These are phyloP conservation scores for Doris montereyensis DNA, from an alignment of 2,888 invertebrate species.

Conservation along the genomic window DNA sequence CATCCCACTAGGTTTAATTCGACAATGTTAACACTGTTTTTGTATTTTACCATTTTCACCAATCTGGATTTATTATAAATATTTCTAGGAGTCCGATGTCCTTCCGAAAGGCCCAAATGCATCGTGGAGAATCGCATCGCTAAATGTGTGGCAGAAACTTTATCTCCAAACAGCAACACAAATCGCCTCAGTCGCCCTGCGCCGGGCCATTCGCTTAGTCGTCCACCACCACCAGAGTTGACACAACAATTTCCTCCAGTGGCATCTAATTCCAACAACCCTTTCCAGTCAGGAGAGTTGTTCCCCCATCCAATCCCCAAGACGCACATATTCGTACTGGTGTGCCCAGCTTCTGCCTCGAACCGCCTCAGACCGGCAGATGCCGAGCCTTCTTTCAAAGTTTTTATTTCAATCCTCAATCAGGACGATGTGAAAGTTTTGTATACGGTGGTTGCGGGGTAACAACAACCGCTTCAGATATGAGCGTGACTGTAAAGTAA, in stretches of 20 bases:
- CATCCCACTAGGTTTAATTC: too few relatives aligned
- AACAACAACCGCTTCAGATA: background rate
- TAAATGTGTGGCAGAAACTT: background rate
- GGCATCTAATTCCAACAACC: background rate
- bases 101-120: slow-evolving; percentile 5
- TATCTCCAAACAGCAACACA: background rate
- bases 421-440: slow-evolving; percentile 4
- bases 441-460: slow-evolving; percentile 17
- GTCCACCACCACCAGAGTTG: background rate
- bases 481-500: background rate
- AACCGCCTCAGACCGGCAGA: background rate
- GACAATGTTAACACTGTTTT: too few relatives aligned
- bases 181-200: background rate
- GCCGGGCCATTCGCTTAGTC: background rate
- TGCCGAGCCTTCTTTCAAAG: slow-evolving; percentile 16
- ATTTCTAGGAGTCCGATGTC: slow-evolving; percentile 28
- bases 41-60: background rate
- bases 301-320: background rate
- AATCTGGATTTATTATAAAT: too few relatives aligned
- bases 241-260: background rate
- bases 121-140: background rate
- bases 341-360: background rate
- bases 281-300: background rate
- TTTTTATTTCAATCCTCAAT: slow-evolving; percentile 3
- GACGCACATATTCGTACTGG: background rate